Evolutionary conservation across 2,888 invertebrate species (phyloP).

Genomic region (Drosophila subsilvestris): DNA sequence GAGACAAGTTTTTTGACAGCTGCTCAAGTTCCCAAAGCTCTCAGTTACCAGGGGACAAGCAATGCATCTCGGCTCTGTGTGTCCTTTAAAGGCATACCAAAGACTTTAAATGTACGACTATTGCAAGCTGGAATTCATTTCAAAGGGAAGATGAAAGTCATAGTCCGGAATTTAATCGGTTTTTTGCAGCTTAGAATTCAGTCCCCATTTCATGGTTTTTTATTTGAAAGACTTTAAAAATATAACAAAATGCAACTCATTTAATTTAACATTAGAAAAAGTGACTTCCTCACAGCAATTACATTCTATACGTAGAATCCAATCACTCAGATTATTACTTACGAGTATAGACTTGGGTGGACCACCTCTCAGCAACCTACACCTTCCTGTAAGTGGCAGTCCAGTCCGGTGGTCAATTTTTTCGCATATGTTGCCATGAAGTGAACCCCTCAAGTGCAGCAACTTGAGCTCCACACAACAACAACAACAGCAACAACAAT

Average conservation of each 20-base stretch:
- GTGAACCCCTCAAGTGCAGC: slow-evolving; percentile 63
- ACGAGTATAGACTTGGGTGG: slow-evolving; percentile 4
- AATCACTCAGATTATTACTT: slow-evolving; percentile 34
- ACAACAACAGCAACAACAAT: slow-evolving; percentile 31
- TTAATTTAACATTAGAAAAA: slow-evolving; percentile 1
- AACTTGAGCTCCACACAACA: slow-evolving; percentile 43
- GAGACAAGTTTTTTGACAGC: slow-evolving; percentile 77
- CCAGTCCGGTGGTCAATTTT: slow-evolving; percentile 62
- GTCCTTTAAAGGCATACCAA: slow-evolving; percentile 28
- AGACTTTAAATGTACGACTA: slow-evolving; percentile 10
- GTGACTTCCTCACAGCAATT: slow-evolving; percentile 16
- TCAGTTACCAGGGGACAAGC: slow-evolving; percentile 12
- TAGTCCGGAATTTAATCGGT: too few species aligned
- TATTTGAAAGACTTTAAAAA: too few species aligned
- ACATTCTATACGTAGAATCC: slow-evolving; percentile 20
- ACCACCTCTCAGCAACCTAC: slow-evolving; percentile 24
- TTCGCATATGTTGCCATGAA: slow-evolving; percentile 69
- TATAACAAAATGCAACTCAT: neutral
- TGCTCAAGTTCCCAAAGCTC: slow-evolving; percentile 69
- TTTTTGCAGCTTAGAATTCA: too few species aligned
- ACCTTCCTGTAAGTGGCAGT: slow-evolving; percentile 28
- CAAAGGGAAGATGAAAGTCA: neutral
- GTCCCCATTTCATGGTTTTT: too few species aligned
- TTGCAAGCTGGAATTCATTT: neutral
- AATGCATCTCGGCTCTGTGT: slow-evolving; percentile 15